Evolutionary conservation across 2,888 invertebrate species (phyloP), one percentile per base, ranked within the genome.

Genomic region (Campopleginae sp.): DNA sequence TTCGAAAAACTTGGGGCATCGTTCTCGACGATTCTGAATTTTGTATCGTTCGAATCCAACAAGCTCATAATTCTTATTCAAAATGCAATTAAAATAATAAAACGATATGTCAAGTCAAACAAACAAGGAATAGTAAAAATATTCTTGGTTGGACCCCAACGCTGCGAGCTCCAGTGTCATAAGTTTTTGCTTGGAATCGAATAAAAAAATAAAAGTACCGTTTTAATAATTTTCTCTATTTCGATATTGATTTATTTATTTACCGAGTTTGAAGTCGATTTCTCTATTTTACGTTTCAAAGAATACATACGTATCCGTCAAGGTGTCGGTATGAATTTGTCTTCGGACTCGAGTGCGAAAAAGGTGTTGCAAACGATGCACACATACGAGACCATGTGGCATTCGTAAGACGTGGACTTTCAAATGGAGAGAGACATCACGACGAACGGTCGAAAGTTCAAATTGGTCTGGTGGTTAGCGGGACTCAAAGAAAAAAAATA

Each of bases 381-480:
- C n/a, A 33, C 7, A 38, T 63, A 63, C 17, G n/a, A 17, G 33
- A 63, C 17, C n/a, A 12, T 46, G 23, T 10, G n/a, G 2, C 19
- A 23, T 10, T 68, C 8, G 27, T 61, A 33, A 70, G 61, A 38
- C 72, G 70, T 72, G 58, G 68, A 80, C 75, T 83, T 80, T 84
- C 81, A 68, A 79, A 42, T 23, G 31, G 44, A 84, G 74, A 71
- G 42, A 75, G 65, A 63, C 77, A 54, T 80, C 80, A 48, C 72
- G 85, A 27, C 86, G 81, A 86, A 86, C 87, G 86, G 87, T 89
- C 86, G 89, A 90, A 89, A 89, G 87, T 90, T 88, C 89, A 81
- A 87, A 82, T 88, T 87, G 42, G 84, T 77, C 83, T 71, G 46
- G 82, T 75, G 84, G 82, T 82, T 85, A 75, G 70, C 68, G 65